These are phyloP conservation scores for Prunella himalayana DNA, from an alignment of 2,113 vertebrate species.

Conservation along the genomic window DNA sequence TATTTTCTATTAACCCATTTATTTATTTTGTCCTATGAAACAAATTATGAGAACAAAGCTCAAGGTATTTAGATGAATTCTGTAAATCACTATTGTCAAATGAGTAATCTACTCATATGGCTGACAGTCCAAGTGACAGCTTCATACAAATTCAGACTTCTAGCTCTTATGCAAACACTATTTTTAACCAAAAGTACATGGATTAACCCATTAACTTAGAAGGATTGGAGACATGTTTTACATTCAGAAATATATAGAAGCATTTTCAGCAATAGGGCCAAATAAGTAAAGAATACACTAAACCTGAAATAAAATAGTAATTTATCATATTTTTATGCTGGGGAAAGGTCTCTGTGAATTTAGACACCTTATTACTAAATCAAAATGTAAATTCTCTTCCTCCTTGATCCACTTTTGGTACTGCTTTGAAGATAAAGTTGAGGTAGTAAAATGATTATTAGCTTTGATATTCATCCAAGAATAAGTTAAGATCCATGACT, in stretches of 20 bases:
- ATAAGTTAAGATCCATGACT: constrained; percentile 5
- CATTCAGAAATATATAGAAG: not conserved
- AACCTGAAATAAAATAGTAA: not conserved
- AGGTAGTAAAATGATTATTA: not conserved
- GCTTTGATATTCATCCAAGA: constrained; percentile 14
- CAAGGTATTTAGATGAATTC: not conserved
- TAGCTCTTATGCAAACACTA: not conserved
- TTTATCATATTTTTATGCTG: not conserved
- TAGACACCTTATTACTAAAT: not conserved
- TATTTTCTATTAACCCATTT: not conserved
- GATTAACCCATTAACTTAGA: not conserved
- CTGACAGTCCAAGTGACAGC: not conserved
- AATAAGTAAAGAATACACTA: not conserved
- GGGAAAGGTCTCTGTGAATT: not conserved
- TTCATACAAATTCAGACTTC: not conserved
- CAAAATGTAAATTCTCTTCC: not conserved
- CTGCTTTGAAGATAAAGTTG: not conserved
- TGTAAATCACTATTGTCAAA: not conserved
- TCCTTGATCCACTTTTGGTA: not conserved
- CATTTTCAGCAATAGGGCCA: not conserved
- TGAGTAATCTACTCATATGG: not conserved
- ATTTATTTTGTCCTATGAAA: not conserved
- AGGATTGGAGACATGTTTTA: not conserved
- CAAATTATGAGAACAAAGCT: not conserved
- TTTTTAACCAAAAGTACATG: not conserved